These are phyloP conservation scores for Aphelenchoides besseyi DNA, from an alignment of 1,140 invertebrate species.

Conservation along the genomic window DNA sequence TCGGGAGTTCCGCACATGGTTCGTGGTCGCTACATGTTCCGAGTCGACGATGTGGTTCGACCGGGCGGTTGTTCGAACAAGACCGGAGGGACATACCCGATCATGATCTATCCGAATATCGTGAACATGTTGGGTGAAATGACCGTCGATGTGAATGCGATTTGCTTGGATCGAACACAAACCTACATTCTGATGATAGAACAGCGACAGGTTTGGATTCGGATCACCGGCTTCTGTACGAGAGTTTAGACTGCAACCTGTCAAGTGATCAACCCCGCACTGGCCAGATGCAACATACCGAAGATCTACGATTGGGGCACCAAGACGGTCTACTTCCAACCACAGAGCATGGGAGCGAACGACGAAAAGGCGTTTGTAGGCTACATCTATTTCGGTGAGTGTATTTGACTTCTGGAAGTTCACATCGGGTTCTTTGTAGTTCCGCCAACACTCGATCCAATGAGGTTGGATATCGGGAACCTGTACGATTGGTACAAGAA, in stretches of 20 bases:
- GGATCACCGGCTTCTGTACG: slow-evolving; percentile 13
- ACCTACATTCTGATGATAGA: slow-evolving; percentile 63
- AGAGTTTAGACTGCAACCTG: slow-evolving; percentile 48
- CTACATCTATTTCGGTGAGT: slow-evolving; percentile 60
- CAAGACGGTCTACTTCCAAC: slow-evolving; percentile 61
- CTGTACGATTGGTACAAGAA: slow-evolving; percentile 63
- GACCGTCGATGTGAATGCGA: slow-evolving; percentile 61
- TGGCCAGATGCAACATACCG: slow-evolving; percentile 57
- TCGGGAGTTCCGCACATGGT: slow-evolving; percentile 62
- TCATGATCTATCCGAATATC: slow-evolving; percentile 62
- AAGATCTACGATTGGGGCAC: slow-evolving; percentile 62
- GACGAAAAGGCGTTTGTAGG: slow-evolving; percentile 61
- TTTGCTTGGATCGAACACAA: slow-evolving; percentile 56
- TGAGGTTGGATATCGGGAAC: slow-evolving; percentile 63
- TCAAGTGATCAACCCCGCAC: slow-evolving; percentile 54
- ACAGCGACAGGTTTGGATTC: slow-evolving; percentile 50
- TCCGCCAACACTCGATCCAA: slow-evolving; percentile 61
- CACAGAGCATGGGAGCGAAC: slow-evolving; percentile 53
- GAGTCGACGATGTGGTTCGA: slow-evolving; percentile 61
- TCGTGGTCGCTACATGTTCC: slow-evolving; percentile 61
- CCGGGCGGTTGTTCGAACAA: slow-evolving; percentile 62
- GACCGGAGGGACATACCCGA: slow-evolving; percentile 62
- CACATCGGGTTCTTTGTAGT: slow-evolving; percentile 33
- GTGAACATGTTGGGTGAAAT: slow-evolving; percentile 63
- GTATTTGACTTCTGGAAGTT: background rate